Base-by-base conservation (phyloP, 2,888 invertebrate species). In the Coleophora flavipennella region DNA sequence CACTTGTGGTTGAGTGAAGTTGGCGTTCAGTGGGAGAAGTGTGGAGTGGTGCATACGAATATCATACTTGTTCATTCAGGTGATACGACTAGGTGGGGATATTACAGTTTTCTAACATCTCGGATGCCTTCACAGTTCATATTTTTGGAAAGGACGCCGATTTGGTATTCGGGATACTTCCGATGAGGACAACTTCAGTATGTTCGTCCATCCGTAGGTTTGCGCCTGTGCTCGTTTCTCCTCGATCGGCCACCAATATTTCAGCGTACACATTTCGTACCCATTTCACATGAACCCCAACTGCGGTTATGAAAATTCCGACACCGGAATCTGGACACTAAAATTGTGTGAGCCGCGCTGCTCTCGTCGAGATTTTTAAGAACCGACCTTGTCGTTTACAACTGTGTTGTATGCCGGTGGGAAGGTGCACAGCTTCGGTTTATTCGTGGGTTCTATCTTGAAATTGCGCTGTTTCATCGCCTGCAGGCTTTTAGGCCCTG, bases 401-500 rank as follows among this genome's bases (percentile, higher is more conserved):
- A 72, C 72, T 71, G 73, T 62, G 71, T 77, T 80, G 79, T 80
- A 79, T 79, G 70, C 66, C 71, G 69, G 76, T 75, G 78, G 79
- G 77, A 78, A 80, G 80, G 77, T 77, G 69, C 71, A 65, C 64
- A 71, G 74, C 71, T 77, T 73, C 78, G 76, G 79, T 80, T 79
- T 81, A 80, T 80, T 78, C 74, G 77, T 64, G 67, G 65, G 71
- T 76, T 77, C 72, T 79, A 74, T 68, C 79, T 74, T 79, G 78
- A 78, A 79, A 80, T 79, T 77, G 75, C 77, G 70, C 70, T 78
- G 74, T 79, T 80, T 80, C 80, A 77, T 80, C 74, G 79, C 78
- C 77, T 74, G 77, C 70, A 73, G 73, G 73, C 69, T 80, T 77
- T 77, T 72, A 72, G 71, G 68, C 63, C 68, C 79, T 74, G 70